These are phyloP conservation scores for Disparrhopalites patrizii DNA, from an alignment of 2,888 invertebrate genomes.

Conservation along the genomic window DNA sequence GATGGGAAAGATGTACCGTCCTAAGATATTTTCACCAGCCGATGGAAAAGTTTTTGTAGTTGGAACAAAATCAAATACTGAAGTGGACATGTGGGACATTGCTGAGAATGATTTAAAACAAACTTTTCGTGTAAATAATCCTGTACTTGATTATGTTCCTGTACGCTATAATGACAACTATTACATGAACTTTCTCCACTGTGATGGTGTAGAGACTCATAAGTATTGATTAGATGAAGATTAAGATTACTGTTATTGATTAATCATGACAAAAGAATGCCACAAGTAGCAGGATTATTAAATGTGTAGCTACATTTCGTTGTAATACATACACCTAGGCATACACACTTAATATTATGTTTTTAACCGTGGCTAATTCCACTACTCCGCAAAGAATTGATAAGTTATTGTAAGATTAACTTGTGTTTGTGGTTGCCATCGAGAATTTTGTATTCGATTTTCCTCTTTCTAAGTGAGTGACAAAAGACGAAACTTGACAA, in stretches of 20 bases:
- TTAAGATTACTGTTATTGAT: not conserved
- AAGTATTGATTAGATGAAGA: slow-evolving; percentile 1
- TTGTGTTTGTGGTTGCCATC: too few species aligned
- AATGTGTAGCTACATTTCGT: too few species aligned
- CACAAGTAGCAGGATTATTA: too few species aligned
- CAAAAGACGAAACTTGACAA: too few species aligned
- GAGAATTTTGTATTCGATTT: too few species aligned
- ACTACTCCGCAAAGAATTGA: too few species aligned
- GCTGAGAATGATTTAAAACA: slow-evolving; percentile 56
- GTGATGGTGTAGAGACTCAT: slow-evolving; percentile 17
- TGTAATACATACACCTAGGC: too few species aligned
- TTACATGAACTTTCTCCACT: slow-evolving; percentile 11
- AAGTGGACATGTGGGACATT: slow-evolving; percentile 63
- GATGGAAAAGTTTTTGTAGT: slow-evolving; percentile 34
- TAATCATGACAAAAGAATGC: too few species aligned
- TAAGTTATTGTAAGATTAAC: too few species aligned
- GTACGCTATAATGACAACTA: slow-evolving; percentile 56
- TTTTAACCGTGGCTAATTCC: too few species aligned
- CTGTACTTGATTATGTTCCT: slow-evolving; percentile 65
- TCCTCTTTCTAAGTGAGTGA: too few species aligned
- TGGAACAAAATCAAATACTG: slow-evolving; percentile 50
- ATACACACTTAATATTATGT: too few species aligned
- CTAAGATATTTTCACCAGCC: slow-evolving; percentile 36
- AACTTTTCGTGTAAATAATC: slow-evolving; percentile 62
- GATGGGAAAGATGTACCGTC: slow-evolving; percentile 33